Base-by-base conservation (phyloP, 2,113 vertebrate species). In the Morphnarchus princeps region DNA sequence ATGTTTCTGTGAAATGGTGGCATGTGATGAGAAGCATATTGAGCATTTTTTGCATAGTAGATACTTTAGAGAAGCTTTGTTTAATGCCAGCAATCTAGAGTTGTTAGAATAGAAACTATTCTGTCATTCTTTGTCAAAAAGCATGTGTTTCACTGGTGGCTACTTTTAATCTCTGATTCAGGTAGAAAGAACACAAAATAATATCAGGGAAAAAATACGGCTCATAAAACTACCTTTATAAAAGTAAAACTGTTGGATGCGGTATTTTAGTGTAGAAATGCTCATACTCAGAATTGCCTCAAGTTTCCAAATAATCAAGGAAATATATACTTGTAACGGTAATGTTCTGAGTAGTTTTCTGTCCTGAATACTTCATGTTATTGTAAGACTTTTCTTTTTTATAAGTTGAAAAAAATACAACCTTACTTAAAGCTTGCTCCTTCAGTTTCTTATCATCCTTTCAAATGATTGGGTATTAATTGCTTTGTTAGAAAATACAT, bases 11-110 rank as follows among this genome's bases (percentile, higher is more conserved):
- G 32, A 74, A 29, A 20, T 76, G 6, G 11, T 74, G 49, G 10
- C 24, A 66, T 3, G 5, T 34, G 11, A 55, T 54, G 12, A 86
- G 50, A 80, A 78, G 4, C 0, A 0, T 36, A 28, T n/a, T 38
- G 15, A 71, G 4, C 12, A 81, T 62, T 77, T 90, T 78, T 70
- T 78, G 31, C 22, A 11, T 29, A 66, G 21, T 4, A 55, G 11
- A 34, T 71, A 55, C 17, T 79, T 78, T 24, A 26, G 16, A 72
- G 57, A 83, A 82, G 1, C 9, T 76, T 88, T 87, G 5, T 54
- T 93, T 83, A 81, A 54, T 78, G 15, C 7, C 6, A 49, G 8
- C 10, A 89, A 82, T 84, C 22, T 47, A 18, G 32, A 81, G 7
- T 54, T 69, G 9, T 36, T 70, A 63, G 32, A 38, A 70, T 4